phyloP scores from a whole-genome alignment of 37 sponge, comb jelly and placozoan species.

The Aplysina aerophoba region DNA sequence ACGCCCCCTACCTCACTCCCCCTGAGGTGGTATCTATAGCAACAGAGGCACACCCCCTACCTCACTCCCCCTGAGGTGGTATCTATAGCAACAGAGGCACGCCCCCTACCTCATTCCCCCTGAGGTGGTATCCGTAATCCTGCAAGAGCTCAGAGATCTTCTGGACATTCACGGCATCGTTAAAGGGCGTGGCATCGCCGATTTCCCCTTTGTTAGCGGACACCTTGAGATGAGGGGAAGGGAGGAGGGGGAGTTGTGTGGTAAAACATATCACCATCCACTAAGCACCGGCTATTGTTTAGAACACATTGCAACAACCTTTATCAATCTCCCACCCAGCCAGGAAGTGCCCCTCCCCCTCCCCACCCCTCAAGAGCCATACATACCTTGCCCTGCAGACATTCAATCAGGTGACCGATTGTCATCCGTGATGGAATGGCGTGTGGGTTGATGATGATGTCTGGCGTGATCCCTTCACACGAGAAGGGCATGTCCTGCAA shows the following conservation, averaged over 20 bases:
- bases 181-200: conserved; percentile 99
- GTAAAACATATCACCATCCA: no score
- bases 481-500: conserved; percentile 98
- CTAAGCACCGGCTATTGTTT: neutral
- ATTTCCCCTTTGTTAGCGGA: conserved; percentile 99
- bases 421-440: conserved; percentile 99
- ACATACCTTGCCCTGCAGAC: conserved; percentile 94
- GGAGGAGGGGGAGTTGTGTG: no score
- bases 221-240: conserved; percentile 58
- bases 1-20: no score
- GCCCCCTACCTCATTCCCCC: conserved; percentile 91
- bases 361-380: neutral
- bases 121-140: conserved; percentile 93
- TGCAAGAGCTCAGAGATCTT: conserved; percentile 95
- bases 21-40: conserved; percentile 92
- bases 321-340: no score
- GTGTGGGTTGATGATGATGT: conserved; percentile 98
- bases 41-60: neutral
- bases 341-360: no score
- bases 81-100: neutral
- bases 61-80: neutral
- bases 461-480: conserved; percentile 97
- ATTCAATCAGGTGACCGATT: conserved; percentile 99
- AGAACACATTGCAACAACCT: no score
- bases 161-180: conserved; percentile 98